Evolutionary conservation across 2,113 vertebrate genomes (phyloP).

Genomic region (Erinaceus europaeus): DNA sequence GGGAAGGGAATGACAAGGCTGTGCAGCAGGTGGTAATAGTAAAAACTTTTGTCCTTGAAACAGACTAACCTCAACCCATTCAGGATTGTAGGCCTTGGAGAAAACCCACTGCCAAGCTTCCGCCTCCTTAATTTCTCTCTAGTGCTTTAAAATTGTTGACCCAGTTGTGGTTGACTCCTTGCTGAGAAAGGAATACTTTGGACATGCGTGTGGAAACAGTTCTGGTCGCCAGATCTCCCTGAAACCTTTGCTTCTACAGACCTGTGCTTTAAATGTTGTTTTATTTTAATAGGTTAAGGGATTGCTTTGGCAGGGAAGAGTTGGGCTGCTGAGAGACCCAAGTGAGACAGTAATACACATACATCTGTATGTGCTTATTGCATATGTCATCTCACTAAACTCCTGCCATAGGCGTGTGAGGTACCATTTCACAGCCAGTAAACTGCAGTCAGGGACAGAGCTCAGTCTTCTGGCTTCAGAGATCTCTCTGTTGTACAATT

Average conservation of each 20-base stretch:
- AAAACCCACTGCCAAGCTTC: background rate
- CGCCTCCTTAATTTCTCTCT: background rate
- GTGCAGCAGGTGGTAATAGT: background rate
- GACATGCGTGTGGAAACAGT: background rate
- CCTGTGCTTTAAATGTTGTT: slow-evolving; percentile 3
- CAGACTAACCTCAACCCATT: background rate
- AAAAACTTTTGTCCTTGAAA: background rate
- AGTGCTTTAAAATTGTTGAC: background rate
- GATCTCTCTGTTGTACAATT: slow-evolving; percentile 4
- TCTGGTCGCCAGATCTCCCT: background rate
- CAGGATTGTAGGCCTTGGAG: background rate
- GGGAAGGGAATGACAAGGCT: background rate
- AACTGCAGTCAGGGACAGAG: background rate
- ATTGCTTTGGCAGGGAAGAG: background rate
- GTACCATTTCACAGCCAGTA: background rate
- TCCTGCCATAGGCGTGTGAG: background rate
- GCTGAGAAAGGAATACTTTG: background rate
- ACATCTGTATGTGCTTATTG: background rate
- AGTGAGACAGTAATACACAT: background rate
- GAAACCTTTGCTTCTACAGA: background rate
- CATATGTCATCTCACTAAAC: background rate
- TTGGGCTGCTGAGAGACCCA: background rate
- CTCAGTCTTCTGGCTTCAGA: background rate
- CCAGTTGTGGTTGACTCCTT: background rate
- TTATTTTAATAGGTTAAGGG: background rate